Evolutionary conservation across 2,888 invertebrate species (phyloP).

Genomic region (Pseudoips prasinana): DNA sequence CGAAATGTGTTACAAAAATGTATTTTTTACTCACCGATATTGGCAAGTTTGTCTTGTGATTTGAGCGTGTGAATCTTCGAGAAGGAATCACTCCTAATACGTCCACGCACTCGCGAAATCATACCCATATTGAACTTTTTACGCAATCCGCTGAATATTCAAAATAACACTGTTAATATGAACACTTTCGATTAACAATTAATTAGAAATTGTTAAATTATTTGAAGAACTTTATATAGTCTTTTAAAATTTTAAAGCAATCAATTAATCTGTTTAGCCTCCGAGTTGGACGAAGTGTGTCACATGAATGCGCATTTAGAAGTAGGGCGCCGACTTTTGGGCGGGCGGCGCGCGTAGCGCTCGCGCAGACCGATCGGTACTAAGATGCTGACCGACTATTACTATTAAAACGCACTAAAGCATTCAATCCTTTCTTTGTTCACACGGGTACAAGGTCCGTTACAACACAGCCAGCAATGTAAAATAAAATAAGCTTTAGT

Average conservation of each 20-base stretch:
- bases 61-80: slow-evolving; percentile 83
- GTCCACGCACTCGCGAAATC: slow-evolving; percentile 86
- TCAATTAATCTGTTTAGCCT: slow-evolving; percentile 8
- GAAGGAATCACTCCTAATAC: slow-evolving; percentile 84
- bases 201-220: too few relatives aligned
- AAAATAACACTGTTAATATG: too few relatives aligned
- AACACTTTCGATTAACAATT: too few relatives aligned
- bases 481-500: slow-evolving; percentile 5
- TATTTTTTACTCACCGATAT: slow-evolving; percentile 79
- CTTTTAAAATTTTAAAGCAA: too few relatives aligned
- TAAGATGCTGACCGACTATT: slow-evolving; percentile 9
- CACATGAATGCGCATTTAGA: slow-evolving; percentile 65
- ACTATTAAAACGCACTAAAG: neutral
- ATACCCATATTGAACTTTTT: slow-evolving; percentile 81
- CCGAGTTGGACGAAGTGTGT: slow-evolving; percentile 50
- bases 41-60: slow-evolving; percentile 86
- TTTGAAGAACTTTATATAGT: too few relatives aligned
- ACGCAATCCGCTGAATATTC: slow-evolving; percentile 8
- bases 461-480: slow-evolving; percentile 30
- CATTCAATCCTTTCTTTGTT: slow-evolving; percentile 30
- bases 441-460: neutral
- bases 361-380: slow-evolving; percentile 36
- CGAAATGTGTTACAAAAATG: neutral
- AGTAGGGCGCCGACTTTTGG: slow-evolving; percentile 39
- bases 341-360: slow-evolving; percentile 47